phyloP scores from a whole-genome alignment of 1,140 invertebrate species.

The Drosophila watanabei region DNA sequence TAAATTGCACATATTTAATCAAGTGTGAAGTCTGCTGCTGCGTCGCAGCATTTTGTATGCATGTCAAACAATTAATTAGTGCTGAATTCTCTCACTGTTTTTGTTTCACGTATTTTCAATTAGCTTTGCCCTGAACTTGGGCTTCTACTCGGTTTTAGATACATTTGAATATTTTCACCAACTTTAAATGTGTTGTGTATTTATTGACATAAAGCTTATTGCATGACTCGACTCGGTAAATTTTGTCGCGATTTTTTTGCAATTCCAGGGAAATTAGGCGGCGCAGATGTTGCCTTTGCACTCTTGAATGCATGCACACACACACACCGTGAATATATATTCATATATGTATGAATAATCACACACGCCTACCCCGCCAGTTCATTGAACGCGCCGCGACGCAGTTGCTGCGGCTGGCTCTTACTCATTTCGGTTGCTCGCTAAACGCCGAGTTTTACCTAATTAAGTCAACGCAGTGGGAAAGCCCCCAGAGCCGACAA shows the following conservation, averaged over 20 bases:
- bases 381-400: slow-evolving; percentile 62
- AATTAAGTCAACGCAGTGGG: slow-evolving; percentile 73
- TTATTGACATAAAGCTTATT: background rate
- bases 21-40: slow-evolving; percentile 51
- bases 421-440: slow-evolving; percentile 58
- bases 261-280: slow-evolving; percentile 33
- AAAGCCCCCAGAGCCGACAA: slow-evolving; percentile 43
- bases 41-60: slow-evolving; percentile 29
- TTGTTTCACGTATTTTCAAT: too few relatives aligned
- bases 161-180: background rate
- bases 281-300: slow-evolving; percentile 36
- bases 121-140: slow-evolving; percentile 17
- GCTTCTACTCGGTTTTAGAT: background rate
- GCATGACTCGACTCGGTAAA: background rate
- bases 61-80: slow-evolving; percentile 62
- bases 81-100: slow-evolving; percentile 16
- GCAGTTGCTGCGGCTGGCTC: slow-evolving; percentile 50
- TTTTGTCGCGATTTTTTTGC: background rate
- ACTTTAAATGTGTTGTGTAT: background rate
- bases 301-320: slow-evolving; percentile 23
- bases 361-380: slow-evolving; percentile 51
- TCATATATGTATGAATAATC: slow-evolving; percentile 34
- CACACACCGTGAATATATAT: background rate
- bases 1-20: slow-evolving; percentile 74
- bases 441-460: slow-evolving; percentile 63